Evolutionary conservation across 2,113 vertebrate genomes (phyloP).

Genomic region (Siniperca chuatsi): DNA sequence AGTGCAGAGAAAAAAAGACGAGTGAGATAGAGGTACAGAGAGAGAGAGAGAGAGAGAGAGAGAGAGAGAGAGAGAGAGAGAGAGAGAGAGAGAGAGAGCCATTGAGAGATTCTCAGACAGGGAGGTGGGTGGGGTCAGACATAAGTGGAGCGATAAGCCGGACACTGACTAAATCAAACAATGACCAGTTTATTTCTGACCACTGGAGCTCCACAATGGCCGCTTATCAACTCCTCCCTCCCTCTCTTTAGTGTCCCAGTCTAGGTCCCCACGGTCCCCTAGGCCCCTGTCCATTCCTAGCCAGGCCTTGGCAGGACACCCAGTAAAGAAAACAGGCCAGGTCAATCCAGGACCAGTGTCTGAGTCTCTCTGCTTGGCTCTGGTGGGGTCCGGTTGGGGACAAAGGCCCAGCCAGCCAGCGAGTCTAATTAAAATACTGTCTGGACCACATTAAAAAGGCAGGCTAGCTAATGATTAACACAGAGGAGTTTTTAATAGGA

Average conservation of each 20-base stretch:
- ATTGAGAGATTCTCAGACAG: constrained; percentile 73
- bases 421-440: constrained; percentile 79
- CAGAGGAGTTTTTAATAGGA: constrained; percentile 63
- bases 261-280: constrained; percentile 47
- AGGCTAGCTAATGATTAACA: constrained; percentile 76
- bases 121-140: constrained; percentile 65
- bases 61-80: constrained; percentile 21
- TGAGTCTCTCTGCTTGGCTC: constrained; percentile 70
- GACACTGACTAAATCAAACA: constrained; percentile 80
- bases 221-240: constrained; percentile 64
- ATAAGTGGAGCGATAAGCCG: constrained; percentile 77
- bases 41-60: background rate
- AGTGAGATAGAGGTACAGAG: background rate
- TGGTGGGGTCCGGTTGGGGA: constrained; percentile 75
- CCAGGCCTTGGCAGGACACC: constrained; percentile 69
- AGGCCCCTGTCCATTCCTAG: constrained; percentile 43
- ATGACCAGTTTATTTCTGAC: constrained; percentile 81
- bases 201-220: constrained; percentile 75
- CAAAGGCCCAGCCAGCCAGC: constrained; percentile 76
- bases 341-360: constrained; percentile 55
- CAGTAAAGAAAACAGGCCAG: constrained; percentile 69
- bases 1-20: constrained; percentile 17
- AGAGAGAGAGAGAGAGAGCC: constrained; percentile 26
- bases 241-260: constrained; percentile 40
- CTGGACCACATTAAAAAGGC: constrained; percentile 71